phyloP scores from a whole-genome alignment of 2,797 vertebrate genomes.

The Luscinia megarhynchos region DNA sequence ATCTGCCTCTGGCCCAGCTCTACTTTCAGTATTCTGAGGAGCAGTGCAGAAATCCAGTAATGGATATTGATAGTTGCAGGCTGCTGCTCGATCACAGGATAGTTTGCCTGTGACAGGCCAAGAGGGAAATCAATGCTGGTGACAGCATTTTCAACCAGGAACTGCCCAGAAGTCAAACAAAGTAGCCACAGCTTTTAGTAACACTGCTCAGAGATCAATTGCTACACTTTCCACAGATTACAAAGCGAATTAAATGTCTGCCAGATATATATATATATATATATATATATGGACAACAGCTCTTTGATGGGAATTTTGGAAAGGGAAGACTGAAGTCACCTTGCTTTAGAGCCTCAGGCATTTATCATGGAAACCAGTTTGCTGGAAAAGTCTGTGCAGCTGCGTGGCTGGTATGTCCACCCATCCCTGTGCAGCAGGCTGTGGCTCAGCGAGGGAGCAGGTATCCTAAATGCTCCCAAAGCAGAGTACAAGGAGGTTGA shows the following conservation, averaged over 20 bases:
- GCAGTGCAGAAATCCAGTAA: not conserved
- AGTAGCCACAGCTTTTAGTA: not conserved
- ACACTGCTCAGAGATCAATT: not conserved
- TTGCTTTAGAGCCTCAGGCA: not conserved
- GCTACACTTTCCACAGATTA: not conserved
- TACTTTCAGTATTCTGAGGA: not conserved
- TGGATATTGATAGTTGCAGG: not conserved
- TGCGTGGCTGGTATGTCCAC: not conserved
- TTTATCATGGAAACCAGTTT: not conserved
- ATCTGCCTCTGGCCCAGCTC: not conserved
- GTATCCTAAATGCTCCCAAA: not conserved
- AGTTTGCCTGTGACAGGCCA: not conserved
- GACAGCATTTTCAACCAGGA: not conserved
- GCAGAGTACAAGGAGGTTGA: not conserved
- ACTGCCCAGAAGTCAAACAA: not conserved
- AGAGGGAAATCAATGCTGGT: not conserved
- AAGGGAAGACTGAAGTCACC: not conserved
- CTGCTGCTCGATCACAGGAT: not conserved
- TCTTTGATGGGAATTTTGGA: not conserved
- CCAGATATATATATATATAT: not conserved
- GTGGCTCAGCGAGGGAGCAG: rapidly evolving
- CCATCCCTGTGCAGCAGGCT: rapidly evolving
- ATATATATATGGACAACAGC: not conserved
- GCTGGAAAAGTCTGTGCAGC: not conserved
- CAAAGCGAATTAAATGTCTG: not conserved